Conservation (phyloP, 2,888 invertebrate species). For the Cheilosia grossa region DNA sequence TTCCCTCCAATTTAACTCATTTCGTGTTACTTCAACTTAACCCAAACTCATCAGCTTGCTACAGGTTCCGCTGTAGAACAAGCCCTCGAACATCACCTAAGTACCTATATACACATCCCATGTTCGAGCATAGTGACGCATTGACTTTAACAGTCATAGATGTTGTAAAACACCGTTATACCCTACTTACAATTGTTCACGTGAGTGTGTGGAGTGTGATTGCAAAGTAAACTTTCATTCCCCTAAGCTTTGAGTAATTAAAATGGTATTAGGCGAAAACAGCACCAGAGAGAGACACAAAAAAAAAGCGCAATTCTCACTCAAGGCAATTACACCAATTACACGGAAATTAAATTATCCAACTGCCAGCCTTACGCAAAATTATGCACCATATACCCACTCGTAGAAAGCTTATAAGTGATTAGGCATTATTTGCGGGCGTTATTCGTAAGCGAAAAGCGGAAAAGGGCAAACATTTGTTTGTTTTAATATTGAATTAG, state of each 20-base stretch:
- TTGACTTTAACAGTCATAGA: constrained; percentile 55
- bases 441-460: constrained; percentile 45
- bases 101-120: background rate
- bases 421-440: constrained; percentile 53
- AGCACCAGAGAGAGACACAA: constrained; percentile 19
- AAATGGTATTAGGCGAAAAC: constrained; percentile 69
- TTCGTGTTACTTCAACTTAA: background rate
- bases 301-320: constrained; percentile 70
- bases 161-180: constrained; percentile 41
- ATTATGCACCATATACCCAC: constrained; percentile 49
- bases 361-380: constrained; percentile 67
- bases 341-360: constrained; percentile 73
- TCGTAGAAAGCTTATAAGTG: constrained; percentile 47
- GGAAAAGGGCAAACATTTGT: constrained; percentile 69
- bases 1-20: background rate
- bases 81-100: background rate
- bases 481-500: constrained; percentile 67
- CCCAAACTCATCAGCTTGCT: constrained; percentile 22
- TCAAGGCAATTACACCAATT: constrained; percentile 70
- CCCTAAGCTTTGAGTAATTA: constrained; percentile 56
- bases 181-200: constrained; percentile 35
- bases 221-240: constrained; percentile 41
- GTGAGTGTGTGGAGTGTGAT: constrained; percentile 57
- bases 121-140: constrained; percentile 38
- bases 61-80: constrained; percentile 10